phyloP scores from a whole-genome alignment of 1,140 invertebrate genomes.

The Leptopilina clavipes region DNA sequence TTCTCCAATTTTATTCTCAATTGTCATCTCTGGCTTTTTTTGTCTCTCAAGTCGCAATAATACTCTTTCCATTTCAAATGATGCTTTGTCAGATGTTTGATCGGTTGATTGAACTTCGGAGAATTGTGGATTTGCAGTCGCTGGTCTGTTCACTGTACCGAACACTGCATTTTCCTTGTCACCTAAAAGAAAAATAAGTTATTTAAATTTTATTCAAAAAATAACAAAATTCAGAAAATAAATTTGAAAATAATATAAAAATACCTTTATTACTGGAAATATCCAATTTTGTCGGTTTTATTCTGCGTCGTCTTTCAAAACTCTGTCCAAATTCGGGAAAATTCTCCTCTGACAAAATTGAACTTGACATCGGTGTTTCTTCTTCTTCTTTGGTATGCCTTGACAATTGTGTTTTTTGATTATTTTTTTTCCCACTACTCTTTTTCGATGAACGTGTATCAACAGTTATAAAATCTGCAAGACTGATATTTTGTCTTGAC shows the following conservation, averaged over 20 bases:
- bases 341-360: constrained; percentile 44
- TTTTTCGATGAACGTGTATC: constrained; percentile 49
- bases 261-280: constrained; percentile 54
- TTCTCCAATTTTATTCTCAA: constrained; percentile 36
- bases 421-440: constrained; percentile 46
- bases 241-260: constrained; percentile 5
- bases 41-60: constrained; percentile 63
- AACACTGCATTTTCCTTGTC: constrained; percentile 56
- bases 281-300: constrained; percentile 64
- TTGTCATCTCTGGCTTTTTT: constrained; percentile 55
- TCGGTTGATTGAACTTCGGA: constrained; percentile 57
- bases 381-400: constrained; percentile 39
- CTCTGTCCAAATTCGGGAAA: constrained; percentile 52
- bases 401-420: constrained; percentile 34
- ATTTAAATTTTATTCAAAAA: too few species aligned
- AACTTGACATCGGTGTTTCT: background rate
- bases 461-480: constrained; percentile 60
- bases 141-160: constrained; percentile 59
- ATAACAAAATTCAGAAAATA: background rate
- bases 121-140: constrained; percentile 63
- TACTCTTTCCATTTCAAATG: constrained; percentile 63
- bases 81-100: constrained; percentile 51
- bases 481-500: constrained; percentile 51
- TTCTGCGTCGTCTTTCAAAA: constrained; percentile 55
- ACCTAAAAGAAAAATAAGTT: constrained; percentile 42